Base-by-base conservation (phyloP, 1,140 invertebrate genomes). In the Pomacea maculata region DNA sequence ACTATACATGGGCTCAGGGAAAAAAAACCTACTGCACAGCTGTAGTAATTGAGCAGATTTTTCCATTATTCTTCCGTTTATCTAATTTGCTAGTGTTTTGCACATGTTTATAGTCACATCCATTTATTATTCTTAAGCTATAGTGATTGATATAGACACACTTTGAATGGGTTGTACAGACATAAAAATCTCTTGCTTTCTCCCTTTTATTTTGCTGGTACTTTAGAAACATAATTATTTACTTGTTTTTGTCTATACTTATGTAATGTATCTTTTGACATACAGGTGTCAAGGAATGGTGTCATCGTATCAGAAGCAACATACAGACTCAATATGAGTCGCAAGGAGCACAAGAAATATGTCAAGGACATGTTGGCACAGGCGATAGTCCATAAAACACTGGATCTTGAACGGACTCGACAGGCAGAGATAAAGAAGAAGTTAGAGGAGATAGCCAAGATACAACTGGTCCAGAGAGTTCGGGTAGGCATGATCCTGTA, bases 341-440 rank as follows among this genome's bases (percentile, higher is more conserved):
- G 87, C 8, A 87, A 87, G 65, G 89, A 91, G 82, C 90, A 91
- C 84, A 89, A 89, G 81, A 88, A 88, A 74, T 88, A 91, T 70
- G 90, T 91, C 14, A 90, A 90, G 64, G 87, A 91, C 65, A 84
- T 90, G 52, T 81, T 91, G 52, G 89, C 91, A 12, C 90, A 91
- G 80, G 90, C 90, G 21, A 91, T 91, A 55, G 90, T 91, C 10
- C 88, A 91, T 83, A 91, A 91, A 81, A 88, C 90, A 9, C 84
- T 92, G 12, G 90, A 91, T 79, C 83, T 92, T 71, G 90, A 92
- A 81, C 83, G 90, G 34, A 84, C 76, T 34, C 83, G 91, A 72
- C 89, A 91, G 79, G 88, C 88, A 19, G 88, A 88, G 77, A 90
- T 91, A 67, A 86, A 86, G 70, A 85, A 87, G 25, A 89, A 90